Evolutionary conservation across 1,140 invertebrate genomes (phyloP).

Genomic region (Hestina assimilis): DNA sequence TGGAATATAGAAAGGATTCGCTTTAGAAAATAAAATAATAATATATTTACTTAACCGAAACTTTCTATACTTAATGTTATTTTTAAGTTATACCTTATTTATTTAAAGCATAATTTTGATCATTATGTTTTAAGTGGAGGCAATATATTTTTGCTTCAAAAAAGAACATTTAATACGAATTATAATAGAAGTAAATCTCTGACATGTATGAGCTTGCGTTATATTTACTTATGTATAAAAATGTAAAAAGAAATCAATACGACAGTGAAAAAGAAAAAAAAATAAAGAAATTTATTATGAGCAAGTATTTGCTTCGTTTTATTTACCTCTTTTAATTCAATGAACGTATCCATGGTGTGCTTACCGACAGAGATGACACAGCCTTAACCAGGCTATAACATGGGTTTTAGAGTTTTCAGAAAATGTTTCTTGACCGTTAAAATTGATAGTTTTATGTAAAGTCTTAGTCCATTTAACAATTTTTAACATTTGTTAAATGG

Average conservation of each 20-base stretch:
- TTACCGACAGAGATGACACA: no score
- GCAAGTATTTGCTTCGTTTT: constrained; percentile 5
- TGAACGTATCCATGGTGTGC: background rate
- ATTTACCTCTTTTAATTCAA: background rate
- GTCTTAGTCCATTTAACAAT: no score
- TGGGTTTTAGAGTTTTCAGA: no score
- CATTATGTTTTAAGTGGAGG: background rate
- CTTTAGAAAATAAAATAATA: no score
- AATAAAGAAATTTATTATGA: constrained; percentile 18
- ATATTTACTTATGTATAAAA: constrained; percentile 1
- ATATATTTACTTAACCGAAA: background rate
- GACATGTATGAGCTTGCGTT: constrained; percentile 4
- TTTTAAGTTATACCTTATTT: background rate
- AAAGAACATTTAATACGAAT: background rate
- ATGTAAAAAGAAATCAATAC: constrained; percentile 5
- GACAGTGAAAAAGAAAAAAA: constrained; percentile 18
- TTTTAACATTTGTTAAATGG: no score
- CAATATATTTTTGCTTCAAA: background rate
- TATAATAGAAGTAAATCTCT: constrained; percentile 8
- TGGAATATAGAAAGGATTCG: no score
- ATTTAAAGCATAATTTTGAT: background rate
- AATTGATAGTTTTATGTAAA: no score
- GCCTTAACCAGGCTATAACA: no score
- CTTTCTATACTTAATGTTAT: background rate
- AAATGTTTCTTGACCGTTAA: no score